These are phyloP conservation scores for Oscheius sp. DNA, from an alignment of 2,888 invertebrate species.

Conservation along the genomic window DNA sequence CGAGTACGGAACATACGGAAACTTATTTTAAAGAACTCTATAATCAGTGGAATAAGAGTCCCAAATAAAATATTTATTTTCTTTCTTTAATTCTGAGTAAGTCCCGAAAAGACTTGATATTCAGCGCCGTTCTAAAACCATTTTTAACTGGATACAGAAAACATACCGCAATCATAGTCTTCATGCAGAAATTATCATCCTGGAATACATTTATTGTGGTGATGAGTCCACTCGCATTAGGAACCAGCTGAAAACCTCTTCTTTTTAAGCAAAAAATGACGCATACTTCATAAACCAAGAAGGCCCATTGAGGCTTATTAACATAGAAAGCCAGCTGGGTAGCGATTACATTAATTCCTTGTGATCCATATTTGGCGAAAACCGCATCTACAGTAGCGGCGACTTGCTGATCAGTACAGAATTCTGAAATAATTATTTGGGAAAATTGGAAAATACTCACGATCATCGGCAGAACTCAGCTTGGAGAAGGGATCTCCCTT, in stretches of 20 bases:
- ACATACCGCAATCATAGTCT: slow-evolving; percentile 31
- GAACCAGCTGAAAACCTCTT: slow-evolving; percentile 38
- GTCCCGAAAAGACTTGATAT: background rate
- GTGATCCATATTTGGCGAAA: slow-evolving; percentile 34
- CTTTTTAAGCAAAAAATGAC: background rate
- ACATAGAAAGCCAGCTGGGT: slow-evolving; percentile 42
- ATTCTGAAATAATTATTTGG: slow-evolving; percentile 30
- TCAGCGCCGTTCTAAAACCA: slow-evolving; percentile 94
- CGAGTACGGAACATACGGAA: background rate
- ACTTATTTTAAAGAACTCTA: slow-evolving; percentile 9
- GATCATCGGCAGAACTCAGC: background rate
- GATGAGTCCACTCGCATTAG: slow-evolving; percentile 32
- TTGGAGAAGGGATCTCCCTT: slow-evolving; percentile 2
- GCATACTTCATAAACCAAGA: slow-evolving; percentile 41
- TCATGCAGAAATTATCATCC: slow-evolving; percentile 46
- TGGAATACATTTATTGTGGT: slow-evolving; percentile 40
- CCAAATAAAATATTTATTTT: background rate
- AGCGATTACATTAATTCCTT: slow-evolving; percentile 35
- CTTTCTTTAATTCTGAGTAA: background rate
- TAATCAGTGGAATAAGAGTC: slow-evolving; percentile 5
- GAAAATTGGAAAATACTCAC: background rate
- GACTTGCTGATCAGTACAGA: slow-evolving; percentile 41
- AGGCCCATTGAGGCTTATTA: slow-evolving; percentile 54
- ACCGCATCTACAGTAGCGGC: slow-evolving; percentile 38
- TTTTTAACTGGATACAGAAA: background rate